phyloP scores from a whole-genome alignment of 2,113 vertebrate genomes.

The Chlorodrepanis virens region DNA sequence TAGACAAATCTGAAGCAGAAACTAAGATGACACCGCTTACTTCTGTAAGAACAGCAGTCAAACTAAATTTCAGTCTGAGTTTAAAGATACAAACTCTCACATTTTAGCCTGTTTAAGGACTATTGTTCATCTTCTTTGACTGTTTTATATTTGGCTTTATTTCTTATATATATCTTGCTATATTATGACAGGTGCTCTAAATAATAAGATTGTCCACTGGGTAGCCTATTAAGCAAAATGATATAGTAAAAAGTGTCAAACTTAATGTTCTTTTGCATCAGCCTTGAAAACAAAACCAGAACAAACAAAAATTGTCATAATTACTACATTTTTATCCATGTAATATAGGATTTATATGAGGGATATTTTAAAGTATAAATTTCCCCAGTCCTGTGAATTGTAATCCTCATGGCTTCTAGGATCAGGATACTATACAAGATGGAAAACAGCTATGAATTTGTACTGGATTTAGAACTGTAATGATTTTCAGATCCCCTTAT shows the following conservation, averaged over 20 bases:
- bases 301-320: background rate
- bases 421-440: background rate
- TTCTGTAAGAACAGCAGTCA: slow-evolving; percentile 1
- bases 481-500: background rate
- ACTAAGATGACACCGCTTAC: slow-evolving; percentile 27
- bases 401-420: background rate
- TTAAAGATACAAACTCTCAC: background rate
- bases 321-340: background rate
- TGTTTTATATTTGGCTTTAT: background rate
- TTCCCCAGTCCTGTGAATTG: background rate
- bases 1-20: slow-evolving; percentile 33
- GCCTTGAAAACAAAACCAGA: background rate
- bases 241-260: background rate
- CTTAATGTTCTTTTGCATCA: background rate
- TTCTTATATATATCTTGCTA: background rate
- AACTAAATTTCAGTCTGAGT: background rate
- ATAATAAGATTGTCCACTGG: background rate
- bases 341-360: background rate
- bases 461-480: background rate
- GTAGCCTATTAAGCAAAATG: background rate
- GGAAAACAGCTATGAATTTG: background rate
- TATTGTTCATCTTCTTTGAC: background rate
- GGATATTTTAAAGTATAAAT: background rate
- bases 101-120: background rate
- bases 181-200: background rate